Evolutionary conservation across 2,113 vertebrate species (phyloP).

Genomic region (Xenopus laevis): DNA sequence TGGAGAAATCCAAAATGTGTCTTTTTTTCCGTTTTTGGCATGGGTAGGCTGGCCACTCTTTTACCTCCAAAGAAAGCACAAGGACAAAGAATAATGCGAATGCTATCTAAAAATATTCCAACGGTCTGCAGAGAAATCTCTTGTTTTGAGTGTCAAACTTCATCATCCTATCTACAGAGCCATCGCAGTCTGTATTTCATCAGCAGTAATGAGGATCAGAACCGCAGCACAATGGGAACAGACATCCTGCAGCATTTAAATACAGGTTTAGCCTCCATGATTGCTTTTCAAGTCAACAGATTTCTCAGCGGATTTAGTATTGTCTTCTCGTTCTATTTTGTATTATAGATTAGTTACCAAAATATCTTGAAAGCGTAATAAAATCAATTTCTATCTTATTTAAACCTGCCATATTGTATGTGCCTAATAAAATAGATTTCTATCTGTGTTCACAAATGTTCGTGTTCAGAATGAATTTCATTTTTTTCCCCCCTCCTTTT

Average conservation of each 20-base stretch:
- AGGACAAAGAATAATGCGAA: constrained; percentile 9
- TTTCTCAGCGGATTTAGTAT: constrained; percentile 32
- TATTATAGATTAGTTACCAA: constrained; percentile 40
- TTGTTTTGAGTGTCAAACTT: constrained; percentile 2
- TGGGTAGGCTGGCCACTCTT: neutral
- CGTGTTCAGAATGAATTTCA: neutral
- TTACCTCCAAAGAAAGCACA: neutral
- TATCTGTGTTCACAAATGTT: neutral
- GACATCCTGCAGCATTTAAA: constrained; percentile 11
- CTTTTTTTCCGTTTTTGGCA: neutral
- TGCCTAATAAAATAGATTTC: constrained; percentile 9
- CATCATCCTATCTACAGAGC: constrained; percentile 4
- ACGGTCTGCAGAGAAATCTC: constrained; percentile 7
- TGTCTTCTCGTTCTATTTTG: constrained; percentile 32
- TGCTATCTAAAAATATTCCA: neutral
- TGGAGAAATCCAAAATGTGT: neutral
- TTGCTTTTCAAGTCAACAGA: constrained; percentile 43
- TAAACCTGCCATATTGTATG: constrained; percentile 9
- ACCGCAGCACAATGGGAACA: constrained; percentile 27
- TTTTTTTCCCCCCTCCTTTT: constrained; percentile 8
- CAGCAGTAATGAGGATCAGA: neutral
- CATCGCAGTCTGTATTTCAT: constrained; percentile 16
- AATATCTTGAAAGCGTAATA: constrained; percentile 25
- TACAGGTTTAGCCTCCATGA: constrained; percentile 17
- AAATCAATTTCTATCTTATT: neutral